Conservation (phyloP, 2,888 invertebrate species). For the Sphecodes monilicornis region DNA sequence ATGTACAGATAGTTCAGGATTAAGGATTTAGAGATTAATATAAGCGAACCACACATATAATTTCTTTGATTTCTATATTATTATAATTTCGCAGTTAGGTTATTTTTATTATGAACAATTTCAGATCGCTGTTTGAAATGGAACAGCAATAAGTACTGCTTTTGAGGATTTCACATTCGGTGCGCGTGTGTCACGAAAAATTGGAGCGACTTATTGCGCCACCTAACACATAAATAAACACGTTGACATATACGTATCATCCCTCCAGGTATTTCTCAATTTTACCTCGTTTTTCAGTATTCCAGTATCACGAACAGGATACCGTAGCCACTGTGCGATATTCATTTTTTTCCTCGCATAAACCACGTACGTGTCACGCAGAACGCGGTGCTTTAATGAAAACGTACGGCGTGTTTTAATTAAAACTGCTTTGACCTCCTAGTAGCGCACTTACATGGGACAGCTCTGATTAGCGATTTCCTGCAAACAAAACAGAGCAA, state of each 20-base stretch:
- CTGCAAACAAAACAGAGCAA: slow-evolving; percentile 46
- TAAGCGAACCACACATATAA: neutral
- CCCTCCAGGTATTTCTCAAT: slow-evolving; percentile 14
- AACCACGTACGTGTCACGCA: slow-evolving; percentile 6
- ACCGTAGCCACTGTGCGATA: slow-evolving; percentile 4
- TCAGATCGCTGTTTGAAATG: neutral
- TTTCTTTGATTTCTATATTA: neutral
- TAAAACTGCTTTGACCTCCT: slow-evolving; percentile 36
- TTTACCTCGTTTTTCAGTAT: slow-evolving; percentile 8
- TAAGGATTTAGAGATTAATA: neutral
- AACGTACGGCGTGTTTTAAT: slow-evolving; percentile 54
- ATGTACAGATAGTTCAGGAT: neutral
- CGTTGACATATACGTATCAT: slow-evolving; percentile 4
- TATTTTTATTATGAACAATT: neutral
- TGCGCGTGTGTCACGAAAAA: neutral
- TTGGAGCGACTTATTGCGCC: neutral
- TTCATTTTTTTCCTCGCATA: slow-evolving; percentile 17
- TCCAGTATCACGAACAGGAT: neutral
- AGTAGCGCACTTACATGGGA: slow-evolving; percentile 29
- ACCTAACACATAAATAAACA: slow-evolving; percentile 21
- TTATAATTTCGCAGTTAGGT: neutral
- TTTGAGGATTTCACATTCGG: neutral
- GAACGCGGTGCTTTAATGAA: slow-evolving; percentile 46
- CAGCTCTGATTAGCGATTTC: slow-evolving; percentile 53
- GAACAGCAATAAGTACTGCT: neutral